phyloP scores from a whole-genome alignment of 1,140 invertebrate genomes.

The Achroia grisella region DNA sequence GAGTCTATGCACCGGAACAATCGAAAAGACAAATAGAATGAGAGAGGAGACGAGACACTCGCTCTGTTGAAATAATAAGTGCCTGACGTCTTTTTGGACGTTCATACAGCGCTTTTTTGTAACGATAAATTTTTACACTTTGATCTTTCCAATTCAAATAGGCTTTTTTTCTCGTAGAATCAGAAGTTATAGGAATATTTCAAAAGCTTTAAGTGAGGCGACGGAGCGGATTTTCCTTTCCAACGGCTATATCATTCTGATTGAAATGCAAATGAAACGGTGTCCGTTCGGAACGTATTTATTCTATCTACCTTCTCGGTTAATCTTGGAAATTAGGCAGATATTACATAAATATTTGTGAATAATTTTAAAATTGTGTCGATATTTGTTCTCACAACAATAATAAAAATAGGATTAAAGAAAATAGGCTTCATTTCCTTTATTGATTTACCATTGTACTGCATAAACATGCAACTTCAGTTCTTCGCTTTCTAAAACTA shows the following conservation, averaged over 20 bases:
- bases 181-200: constrained; percentile 72
- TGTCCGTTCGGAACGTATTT: constrained; percentile 64
- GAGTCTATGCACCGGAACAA: constrained; percentile 72
- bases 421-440: too few species aligned
- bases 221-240: constrained; percentile 67
- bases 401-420: constrained; percentile 6
- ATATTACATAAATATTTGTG: constrained; percentile 28
- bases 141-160: constrained; percentile 72
- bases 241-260: constrained; percentile 65
- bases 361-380: background rate
- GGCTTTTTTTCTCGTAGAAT: constrained; percentile 64
- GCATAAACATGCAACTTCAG: too few species aligned
- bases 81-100: constrained; percentile 65
- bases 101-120: constrained; percentile 56
- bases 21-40: constrained; percentile 72
- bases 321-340: constrained; percentile 50
- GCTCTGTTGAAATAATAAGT: constrained; percentile 71
- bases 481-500: too few species aligned
- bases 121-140: constrained; percentile 70
- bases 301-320: constrained; percentile 53
- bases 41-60: constrained; percentile 60
- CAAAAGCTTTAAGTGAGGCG: constrained; percentile 69
- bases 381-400: background rate
- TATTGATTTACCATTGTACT: too few species aligned
- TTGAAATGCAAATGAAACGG: constrained; percentile 71